Evolutionary conservation across 1,140 invertebrate genomes (phyloP).

Genomic region (Drosophila pruinosa): DNA sequence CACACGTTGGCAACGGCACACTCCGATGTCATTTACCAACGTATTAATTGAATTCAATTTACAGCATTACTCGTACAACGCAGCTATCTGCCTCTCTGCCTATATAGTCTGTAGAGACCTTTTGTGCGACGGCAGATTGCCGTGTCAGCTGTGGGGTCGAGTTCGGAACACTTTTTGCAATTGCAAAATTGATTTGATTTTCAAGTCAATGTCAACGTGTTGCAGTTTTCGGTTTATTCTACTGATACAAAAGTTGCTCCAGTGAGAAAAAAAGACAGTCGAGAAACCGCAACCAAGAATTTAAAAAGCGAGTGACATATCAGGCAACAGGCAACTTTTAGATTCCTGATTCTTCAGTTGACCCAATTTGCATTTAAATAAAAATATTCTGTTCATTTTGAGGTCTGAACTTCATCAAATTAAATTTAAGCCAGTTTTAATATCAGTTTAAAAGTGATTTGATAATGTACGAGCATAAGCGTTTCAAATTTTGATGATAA

Average conservation of each 20-base stretch:
- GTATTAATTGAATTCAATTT: slow-evolving; percentile 73
- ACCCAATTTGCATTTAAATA: slow-evolving; percentile 23
- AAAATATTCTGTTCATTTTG: slow-evolving; percentile 38
- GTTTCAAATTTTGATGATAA: too few relatives aligned
- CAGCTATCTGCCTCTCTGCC: background rate
- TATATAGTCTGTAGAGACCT: background rate
- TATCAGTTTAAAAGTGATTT: slow-evolving; percentile 36
- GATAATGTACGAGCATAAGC: slow-evolving; percentile 14
- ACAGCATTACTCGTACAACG: slow-evolving; percentile 24
- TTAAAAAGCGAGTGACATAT: too few relatives aligned
- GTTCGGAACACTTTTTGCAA: slow-evolving; percentile 1
- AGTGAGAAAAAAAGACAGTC: background rate
- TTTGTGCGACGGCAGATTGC: background rate
- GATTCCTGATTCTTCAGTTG: background rate
- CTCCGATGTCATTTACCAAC: slow-evolving; percentile 55
- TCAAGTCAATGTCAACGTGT: slow-evolving; percentile 45
- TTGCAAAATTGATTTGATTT: slow-evolving; percentile 61
- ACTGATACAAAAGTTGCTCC: background rate
- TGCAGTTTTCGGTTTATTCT: slow-evolving; percentile 12
- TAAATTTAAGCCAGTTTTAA: background rate
- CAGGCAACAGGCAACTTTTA: too few relatives aligned
- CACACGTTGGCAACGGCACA: slow-evolving; percentile 9
- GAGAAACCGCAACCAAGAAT: background rate
- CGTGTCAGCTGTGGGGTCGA: background rate
- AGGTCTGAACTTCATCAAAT: too few relatives aligned